Evolutionary conservation across 2,797 vertebrate species (phyloP), one percentile per base, ranked within the genome.

Genomic region (Synaphobranchus kaupii): DNA sequence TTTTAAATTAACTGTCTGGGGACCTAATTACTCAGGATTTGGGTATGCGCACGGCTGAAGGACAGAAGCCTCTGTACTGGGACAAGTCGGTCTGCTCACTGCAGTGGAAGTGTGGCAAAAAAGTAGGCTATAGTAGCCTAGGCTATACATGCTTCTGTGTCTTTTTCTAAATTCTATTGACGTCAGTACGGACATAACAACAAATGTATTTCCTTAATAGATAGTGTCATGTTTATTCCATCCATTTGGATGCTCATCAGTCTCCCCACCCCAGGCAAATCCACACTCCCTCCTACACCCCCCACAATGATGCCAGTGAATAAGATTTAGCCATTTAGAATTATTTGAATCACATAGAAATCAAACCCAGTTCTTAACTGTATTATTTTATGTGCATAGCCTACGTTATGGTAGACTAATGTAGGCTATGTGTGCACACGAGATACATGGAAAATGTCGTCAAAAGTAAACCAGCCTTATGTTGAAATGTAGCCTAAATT

Each of bases 11-110:
- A 87, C 31, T 89, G 85, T 85, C 88, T 66, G 50, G 90, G 90
- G 90, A 92, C 84, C 89, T 90, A 90, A 92, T 92, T 91, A 90
- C 89, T 85, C 82, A 90, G 88, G 86, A 89, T 66, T 48, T 82
- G 78, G 50, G n/a, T 25, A 22, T 66, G 82, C 28, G 48, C 68
- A 60, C 71, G 68, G 39, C 88, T 78, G 86, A 54, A 63, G 60
- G 34, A 63, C 63, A 66, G 10, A 85, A 60, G 60, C 52, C 63
- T 22, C 60, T 63, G 31, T 48, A 9, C 63, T 50, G 31, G 83
- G 86, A 68, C 25, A 81, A 52, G 54, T 34, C 48, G 83, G 39
- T 54, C 63, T 83, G 83, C 71, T n/a, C 76, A 71, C 83, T 28
- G 58, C 50, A 56, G 48, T 83, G 86, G 86, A 86, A 73, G 80